Conservation (phyloP, 1,140 invertebrate species). For the Drosophila busckii region DNA sequence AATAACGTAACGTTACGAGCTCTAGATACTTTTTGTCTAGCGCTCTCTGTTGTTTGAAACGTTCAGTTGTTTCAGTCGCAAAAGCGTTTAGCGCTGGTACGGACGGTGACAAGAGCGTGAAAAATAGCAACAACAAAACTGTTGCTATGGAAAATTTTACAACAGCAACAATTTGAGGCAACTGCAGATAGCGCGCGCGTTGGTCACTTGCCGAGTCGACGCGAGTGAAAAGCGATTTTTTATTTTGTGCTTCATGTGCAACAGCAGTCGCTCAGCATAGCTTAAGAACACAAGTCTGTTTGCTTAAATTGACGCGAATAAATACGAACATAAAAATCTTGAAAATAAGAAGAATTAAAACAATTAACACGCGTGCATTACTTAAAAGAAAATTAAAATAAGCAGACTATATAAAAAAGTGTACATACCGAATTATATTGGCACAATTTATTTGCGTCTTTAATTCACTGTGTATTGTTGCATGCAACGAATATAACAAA, state of each 20-base stretch:
- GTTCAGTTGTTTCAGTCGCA: constrained; percentile 50
- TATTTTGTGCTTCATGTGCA: constrained; percentile 76
- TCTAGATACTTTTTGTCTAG: constrained; percentile 77
- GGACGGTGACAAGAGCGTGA: constrained; percentile 40
- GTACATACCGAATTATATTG: background rate
- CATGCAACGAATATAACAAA: constrained; percentile 12
- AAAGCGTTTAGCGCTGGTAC: constrained; percentile 67
- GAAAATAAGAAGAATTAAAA: constrained; percentile 1
- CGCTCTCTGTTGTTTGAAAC: constrained; percentile 28
- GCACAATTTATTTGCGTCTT: background rate
- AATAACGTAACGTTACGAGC: constrained; percentile 42
- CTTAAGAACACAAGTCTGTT: too few relatives aligned
- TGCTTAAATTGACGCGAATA: constrained; percentile 2
- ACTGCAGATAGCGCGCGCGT: constrained; percentile 19
- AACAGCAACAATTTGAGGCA: background rate
- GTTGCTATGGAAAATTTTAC: constrained; percentile 6
- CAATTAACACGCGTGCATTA: too few relatives aligned
- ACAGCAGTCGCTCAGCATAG: constrained; percentile 9
- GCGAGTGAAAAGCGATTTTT: constrained; percentile 69
- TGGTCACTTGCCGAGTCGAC: constrained; percentile 38
- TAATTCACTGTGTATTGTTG: constrained; percentile 1
- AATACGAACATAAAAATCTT: constrained; percentile 2
- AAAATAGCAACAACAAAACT: constrained; percentile 27
- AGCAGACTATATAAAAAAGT: background rate
- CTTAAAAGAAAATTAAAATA: too few relatives aligned